Percentiles rank a stretch among this genome's conserved stretches.
These are phyloP conservation scores for Hafferia zeledoni DNA, from an alignment of 2,797 vertebrate species.

Conservation along the genomic window DNA sequence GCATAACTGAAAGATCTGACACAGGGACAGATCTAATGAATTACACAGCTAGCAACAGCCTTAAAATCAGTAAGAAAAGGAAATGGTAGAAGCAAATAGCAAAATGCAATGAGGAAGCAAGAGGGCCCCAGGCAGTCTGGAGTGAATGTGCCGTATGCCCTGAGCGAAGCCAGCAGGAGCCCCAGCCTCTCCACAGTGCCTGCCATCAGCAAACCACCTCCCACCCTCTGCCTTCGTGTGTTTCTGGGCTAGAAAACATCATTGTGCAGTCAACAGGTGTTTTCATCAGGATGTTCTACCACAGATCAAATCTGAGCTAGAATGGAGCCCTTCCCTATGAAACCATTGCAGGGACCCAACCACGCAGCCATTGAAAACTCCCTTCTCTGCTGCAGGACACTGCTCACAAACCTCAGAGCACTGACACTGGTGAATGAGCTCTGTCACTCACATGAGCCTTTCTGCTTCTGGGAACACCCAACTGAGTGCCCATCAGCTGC, in stretches of 20 bases:
- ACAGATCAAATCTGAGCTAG: background rate
- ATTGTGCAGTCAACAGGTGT: background rate
- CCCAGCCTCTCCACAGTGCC: background rate
- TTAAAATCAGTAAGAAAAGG: constrained; percentile 1
- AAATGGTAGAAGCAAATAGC: constrained; percentile 14
- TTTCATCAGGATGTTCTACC: background rate
- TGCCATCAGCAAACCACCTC: background rate
- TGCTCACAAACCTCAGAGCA: background rate
- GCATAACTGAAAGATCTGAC: background rate
- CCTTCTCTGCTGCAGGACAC: background rate
- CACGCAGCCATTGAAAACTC: background rate
- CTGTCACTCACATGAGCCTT: background rate
- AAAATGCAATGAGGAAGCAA: constrained; percentile 26
- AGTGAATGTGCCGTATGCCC: rapidly evolving
- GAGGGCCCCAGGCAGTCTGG: background rate
- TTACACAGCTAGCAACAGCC: constrained; percentile 7
- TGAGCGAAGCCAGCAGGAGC: background rate
- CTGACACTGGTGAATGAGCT: background rate
- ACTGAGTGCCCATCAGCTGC: rapidly evolving
- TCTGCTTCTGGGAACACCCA: background rate
- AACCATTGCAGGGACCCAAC: background rate
- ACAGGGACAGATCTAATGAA: background rate
- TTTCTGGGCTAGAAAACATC: background rate
- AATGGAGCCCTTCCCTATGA: background rate
- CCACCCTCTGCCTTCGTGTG: background rate